Conservation (phyloP, 1,140 invertebrate species). For the Drosophila truncata region DNA sequence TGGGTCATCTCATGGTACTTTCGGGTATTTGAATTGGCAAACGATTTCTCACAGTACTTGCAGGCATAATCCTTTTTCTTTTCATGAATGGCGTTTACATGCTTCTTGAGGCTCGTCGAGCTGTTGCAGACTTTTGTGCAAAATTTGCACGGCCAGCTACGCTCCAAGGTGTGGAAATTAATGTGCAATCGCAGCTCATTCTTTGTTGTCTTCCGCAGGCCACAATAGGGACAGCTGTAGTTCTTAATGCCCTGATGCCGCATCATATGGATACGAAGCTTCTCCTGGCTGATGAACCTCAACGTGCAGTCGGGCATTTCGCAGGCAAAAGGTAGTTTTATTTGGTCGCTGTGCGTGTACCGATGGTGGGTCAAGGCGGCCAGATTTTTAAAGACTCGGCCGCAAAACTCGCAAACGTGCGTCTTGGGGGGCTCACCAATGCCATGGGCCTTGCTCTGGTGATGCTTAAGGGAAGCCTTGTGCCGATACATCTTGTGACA, state of each 20-base stretch:
- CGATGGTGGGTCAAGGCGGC: conserved; percentile 71
- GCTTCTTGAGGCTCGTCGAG: conserved; percentile 71
- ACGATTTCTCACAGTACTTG: conserved; percentile 66
- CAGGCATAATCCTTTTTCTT: conserved; percentile 66
- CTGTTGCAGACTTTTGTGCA: conserved; percentile 76
- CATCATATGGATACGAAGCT: conserved; percentile 73
- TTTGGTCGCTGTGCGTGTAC: conserved; percentile 60
- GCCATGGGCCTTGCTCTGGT: conserved; percentile 59
- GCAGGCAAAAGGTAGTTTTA: conserved; percentile 60
- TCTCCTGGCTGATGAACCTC: conserved; percentile 63
- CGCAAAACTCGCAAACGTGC: conserved; percentile 77
- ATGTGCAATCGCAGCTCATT: conserved; percentile 78
- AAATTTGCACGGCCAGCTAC: conserved; percentile 67
- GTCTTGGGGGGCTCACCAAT: conserved; percentile 55
- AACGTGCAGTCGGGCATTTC: conserved; percentile 44
- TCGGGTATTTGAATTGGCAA: conserved; percentile 72
- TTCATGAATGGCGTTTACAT: conserved; percentile 72
- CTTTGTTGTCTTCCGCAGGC: conserved; percentile 71
- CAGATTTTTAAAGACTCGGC: conserved; percentile 60
- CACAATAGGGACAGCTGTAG: conserved; percentile 76
- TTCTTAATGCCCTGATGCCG: conserved; percentile 80
- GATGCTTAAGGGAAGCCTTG: conserved; percentile 64
- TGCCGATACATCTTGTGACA: conserved; percentile 72
- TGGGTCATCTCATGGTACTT: conserved; percentile 84
- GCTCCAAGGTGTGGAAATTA: conserved; percentile 78